Conservation (phyloP, 64 coral and sea anemone species). For the Montipora capricornis region DNA sequence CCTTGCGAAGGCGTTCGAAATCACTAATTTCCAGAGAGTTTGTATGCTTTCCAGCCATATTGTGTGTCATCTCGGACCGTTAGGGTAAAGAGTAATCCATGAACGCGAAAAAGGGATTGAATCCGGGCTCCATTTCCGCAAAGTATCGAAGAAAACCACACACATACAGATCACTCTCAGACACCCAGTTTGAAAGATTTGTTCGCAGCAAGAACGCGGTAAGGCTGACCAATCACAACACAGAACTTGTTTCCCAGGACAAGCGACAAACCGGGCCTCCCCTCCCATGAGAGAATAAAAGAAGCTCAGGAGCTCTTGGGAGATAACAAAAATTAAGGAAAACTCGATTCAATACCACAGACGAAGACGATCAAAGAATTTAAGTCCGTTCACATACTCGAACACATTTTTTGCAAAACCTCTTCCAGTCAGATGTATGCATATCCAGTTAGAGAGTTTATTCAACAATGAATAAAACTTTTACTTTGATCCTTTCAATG, state of each 20-base stretch:
- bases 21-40: slow-evolving; percentile 69
- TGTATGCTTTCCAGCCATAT: slow-evolving; percentile 64
- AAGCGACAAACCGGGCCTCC: no score
- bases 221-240: slow-evolving; percentile 30
- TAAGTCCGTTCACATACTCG: no score
- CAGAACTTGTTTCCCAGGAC: slow-evolving; percentile 5
- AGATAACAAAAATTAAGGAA: no score
- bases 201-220: slow-evolving; percentile 15
- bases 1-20: slow-evolving; percentile 72
- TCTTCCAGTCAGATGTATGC: no score
- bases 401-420: no score
- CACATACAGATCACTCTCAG: background rate
- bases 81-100: background rate
- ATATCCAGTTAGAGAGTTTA: no score
- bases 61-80: background rate
- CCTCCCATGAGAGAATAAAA: no score
- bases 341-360: no score
- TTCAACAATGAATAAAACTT: no score
- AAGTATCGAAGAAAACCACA: background rate
- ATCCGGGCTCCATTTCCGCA: background rate
- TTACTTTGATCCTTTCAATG: no score
- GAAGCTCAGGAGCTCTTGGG: no score
- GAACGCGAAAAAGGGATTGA: background rate
- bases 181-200: slow-evolving; percentile 4
- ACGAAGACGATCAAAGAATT: no score